phyloP scores from a whole-genome alignment of 64 coral and sea anemone genomes.

The Porites australiensis region DNA sequence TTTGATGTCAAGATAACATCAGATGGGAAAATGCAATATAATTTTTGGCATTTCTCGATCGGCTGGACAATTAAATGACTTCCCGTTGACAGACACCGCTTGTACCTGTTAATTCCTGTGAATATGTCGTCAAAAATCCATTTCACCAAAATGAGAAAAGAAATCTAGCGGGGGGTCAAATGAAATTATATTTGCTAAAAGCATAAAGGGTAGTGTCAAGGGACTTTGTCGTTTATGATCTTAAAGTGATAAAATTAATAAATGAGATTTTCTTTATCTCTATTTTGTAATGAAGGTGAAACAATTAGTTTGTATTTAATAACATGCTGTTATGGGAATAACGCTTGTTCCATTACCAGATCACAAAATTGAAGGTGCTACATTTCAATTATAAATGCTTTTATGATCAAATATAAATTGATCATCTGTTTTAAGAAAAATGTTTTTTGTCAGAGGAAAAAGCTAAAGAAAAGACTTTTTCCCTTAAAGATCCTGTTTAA shows the following conservation, averaged over 20 bases:
- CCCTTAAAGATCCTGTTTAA: too few species aligned
- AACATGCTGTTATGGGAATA: conserved; percentile 41
- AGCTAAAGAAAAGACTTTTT: too few species aligned
- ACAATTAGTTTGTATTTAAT: conserved; percentile 35
- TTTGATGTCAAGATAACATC: conserved; percentile 37
- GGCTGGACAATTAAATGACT: conserved; percentile 19
- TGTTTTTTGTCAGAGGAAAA: too few species aligned
- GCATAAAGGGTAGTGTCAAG: not conserved
- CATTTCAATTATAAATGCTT: not conserved
- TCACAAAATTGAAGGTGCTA: conserved; percentile 2
- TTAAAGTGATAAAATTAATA: conserved; percentile 9
- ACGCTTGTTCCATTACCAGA: conserved; percentile 3
- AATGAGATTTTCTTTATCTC: conserved; percentile 24
- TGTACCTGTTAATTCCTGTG: conserved; percentile 26
- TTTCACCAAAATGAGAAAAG: conserved; percentile 11
- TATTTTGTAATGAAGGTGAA: conserved; percentile 8
- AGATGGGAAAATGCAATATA: conserved; percentile 31
- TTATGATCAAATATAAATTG: too few species aligned
- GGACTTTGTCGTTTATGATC: not conserved
- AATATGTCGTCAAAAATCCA: conserved; percentile 21
- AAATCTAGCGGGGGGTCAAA: conserved; percentile 19
- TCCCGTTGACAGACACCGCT: conserved; percentile 26
- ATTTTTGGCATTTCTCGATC: conserved; percentile 41
- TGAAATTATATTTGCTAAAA: conserved; percentile 40
- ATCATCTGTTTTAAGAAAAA: too few species aligned